Evolutionary conservation across 2,797 vertebrate species (phyloP), one percentile per base, ranked within the genome.

Genomic region (Lepidocolaptes lacrymiger): DNA sequence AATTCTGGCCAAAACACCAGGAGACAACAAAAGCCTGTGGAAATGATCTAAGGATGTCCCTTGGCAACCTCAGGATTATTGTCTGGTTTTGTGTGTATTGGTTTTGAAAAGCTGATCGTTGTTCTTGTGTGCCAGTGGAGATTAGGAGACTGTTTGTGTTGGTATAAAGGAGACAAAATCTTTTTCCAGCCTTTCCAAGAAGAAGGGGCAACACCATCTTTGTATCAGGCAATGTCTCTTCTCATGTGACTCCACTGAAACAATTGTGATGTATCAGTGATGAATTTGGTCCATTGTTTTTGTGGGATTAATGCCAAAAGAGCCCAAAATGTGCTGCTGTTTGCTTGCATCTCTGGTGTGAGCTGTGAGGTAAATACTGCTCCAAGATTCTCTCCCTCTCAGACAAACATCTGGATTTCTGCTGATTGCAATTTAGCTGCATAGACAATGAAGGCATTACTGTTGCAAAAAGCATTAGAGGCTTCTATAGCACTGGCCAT

Each of bases 361-460:
- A 87, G 78, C 5, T 82, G 48, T 12, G 71, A 91, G 92, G 95
- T 95, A 95, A 96, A 92, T 69, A 93, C 91, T 75, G 82, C 69
- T 74, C 55, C 2, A 7, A 21, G 54, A 69, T 12, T 19, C 49
- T 81, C 66, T 75, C 54, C 79, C 62, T 78, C 77, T 74, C 85
- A 89, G 81, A 88, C n/a, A 89, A 94, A 89, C 73, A 95, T 85
- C 95, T 96, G 87, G 82, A 86, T 86, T 93, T 92, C 89, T 88
- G 78, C 85, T 48, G 76, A 61, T 52, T 72, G 89, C 91, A 68
- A 85, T 93, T 83, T 86, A 83, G 88, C 79, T 95, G 96, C 95
- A 94, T 75, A 91, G 91, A 81, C 76, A 95, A 96, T 81, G 79
- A 96, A 91, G 84, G 67, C 69, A 93, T 92, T 94, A 91, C 26